Percentiles rank a stretch among this genome's conserved stretches.
phyloP scores from a whole-genome alignment of 1,140 invertebrate species.

The Plectrocnemia conspersa region DNA sequence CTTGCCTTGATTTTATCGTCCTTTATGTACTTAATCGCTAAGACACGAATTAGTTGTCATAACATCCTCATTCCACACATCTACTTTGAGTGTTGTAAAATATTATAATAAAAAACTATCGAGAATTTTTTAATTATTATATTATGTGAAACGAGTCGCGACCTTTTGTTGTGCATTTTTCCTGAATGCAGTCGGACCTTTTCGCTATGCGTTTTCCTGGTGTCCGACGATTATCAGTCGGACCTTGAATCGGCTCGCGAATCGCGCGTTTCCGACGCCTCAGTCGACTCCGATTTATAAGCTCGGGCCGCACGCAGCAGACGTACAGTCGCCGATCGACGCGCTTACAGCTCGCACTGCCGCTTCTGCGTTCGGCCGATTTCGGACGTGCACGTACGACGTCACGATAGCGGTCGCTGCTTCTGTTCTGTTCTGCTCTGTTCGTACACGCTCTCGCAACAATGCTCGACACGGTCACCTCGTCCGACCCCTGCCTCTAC shows the following conservation, averaged over 20 bases:
- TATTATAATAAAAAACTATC: too few species aligned
- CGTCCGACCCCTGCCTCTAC: conserved; percentile 55
- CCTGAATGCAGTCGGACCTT: too few species aligned
- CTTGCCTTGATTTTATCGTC: too few species aligned
- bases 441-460: conserved; percentile 12
- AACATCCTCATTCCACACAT: too few species aligned
- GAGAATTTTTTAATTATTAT: too few species aligned
- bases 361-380: not conserved
- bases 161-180: not conserved
- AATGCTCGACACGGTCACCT: conserved; percentile 46
- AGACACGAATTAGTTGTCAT: too few species aligned
- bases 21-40: too few species aligned
- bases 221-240: not conserved
- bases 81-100: too few species aligned
- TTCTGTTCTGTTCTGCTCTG: not conserved
- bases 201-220: not conserved
- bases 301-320: conserved; percentile 1
- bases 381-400: not conserved
- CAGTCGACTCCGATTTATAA: not conserved
- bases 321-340: conserved; percentile 30
- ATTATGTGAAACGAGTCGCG: not conserved
- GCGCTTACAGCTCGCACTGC: not conserved
- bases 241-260: too few species aligned
- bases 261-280: not conserved
- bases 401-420: not conserved